A percentile compares a stretch with the other conserved stretches of the same genome.
Conservation (phyloP, 2,888 invertebrate genomes). For the Mythimna albipuncta region DNA sequence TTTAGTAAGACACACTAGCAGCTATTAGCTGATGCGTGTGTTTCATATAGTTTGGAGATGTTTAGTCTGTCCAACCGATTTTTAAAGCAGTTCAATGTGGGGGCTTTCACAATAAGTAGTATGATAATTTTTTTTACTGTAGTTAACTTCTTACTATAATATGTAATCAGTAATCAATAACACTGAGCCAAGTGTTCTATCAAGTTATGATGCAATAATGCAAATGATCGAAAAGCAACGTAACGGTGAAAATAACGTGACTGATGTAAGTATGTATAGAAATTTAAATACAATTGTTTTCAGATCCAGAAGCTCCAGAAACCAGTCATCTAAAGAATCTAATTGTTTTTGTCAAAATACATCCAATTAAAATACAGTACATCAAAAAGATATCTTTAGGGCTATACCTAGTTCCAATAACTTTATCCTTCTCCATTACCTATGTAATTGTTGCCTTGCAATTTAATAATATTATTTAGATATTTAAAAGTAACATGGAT, state of each 20-base stretch:
- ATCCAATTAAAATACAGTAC: constrained; percentile 33
- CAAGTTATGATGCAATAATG: too few species aligned
- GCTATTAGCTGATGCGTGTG: too few species aligned
- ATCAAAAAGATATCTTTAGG: constrained; percentile 21
- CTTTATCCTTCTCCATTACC: constrained; percentile 21
- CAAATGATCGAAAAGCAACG: too few species aligned
- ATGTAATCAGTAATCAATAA: too few species aligned
- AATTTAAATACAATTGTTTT: constrained; percentile 11
- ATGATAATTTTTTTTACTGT: too few species aligned
- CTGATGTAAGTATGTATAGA: neutral
- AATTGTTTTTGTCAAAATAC: constrained; percentile 15
- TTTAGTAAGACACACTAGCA: too few species aligned
- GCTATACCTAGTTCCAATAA: constrained; percentile 24
- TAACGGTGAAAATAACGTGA: neutral
- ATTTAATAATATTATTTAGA: constrained; percentile 37
- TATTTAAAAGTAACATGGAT: neutral
- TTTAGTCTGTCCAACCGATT: too few species aligned
- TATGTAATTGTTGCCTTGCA: constrained; percentile 41
- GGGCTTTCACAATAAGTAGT: too few species aligned
- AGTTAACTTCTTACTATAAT: too few species aligned
- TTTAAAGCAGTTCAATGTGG: too few species aligned
- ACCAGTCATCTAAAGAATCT: constrained; percentile 8
- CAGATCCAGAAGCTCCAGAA: constrained; percentile 44
- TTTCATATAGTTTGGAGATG: too few species aligned
- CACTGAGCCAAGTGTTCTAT: too few species aligned